Evolutionary conservation across 1,140 invertebrate species (phyloP).

Genomic region (Papilio glaucus): DNA sequence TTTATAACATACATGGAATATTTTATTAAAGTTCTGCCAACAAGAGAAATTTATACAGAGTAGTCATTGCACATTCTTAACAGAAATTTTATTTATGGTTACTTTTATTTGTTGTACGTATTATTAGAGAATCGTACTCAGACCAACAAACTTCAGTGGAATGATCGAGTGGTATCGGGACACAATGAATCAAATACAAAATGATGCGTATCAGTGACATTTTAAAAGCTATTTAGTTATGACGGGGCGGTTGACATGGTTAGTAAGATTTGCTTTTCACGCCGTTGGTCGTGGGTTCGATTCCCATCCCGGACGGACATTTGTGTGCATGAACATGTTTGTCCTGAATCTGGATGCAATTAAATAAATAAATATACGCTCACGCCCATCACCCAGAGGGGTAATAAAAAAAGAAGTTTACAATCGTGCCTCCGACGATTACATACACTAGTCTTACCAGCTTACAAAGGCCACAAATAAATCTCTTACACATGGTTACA

Average conservation of each 20-base stretch:
- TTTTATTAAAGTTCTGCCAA: slow-evolving; percentile 17
- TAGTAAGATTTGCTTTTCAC: no score
- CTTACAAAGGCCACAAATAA: slow-evolving; percentile 5
- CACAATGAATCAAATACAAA: not conserved
- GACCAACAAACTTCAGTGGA: not conserved
- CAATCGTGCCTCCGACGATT: no score
- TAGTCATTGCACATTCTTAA: not conserved
- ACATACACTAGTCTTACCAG: not conserved
- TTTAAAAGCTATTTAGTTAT: slow-evolving; percentile 9
- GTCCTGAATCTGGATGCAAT: no score
- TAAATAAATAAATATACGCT: no score
- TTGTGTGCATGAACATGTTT: no score
- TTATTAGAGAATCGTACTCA: not conserved
- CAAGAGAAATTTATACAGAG: not conserved
- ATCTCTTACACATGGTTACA: slow-evolving; percentile 12
- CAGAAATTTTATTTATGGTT: slow-evolving; percentile 7
- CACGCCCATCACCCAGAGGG: no score
- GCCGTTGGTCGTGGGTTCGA: no score
- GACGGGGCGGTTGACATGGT: no score
- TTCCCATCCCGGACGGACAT: no score
- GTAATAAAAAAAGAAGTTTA: not conserved
- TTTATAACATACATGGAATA: slow-evolving; percentile 5
- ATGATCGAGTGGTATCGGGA: slow-evolving; percentile 10
- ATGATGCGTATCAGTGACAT: slow-evolving; percentile 10
- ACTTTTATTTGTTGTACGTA: not conserved